Evolutionary conservation across 2,113 vertebrate genomes (phyloP).

Genomic region (Cygnus buccinator): DNA sequence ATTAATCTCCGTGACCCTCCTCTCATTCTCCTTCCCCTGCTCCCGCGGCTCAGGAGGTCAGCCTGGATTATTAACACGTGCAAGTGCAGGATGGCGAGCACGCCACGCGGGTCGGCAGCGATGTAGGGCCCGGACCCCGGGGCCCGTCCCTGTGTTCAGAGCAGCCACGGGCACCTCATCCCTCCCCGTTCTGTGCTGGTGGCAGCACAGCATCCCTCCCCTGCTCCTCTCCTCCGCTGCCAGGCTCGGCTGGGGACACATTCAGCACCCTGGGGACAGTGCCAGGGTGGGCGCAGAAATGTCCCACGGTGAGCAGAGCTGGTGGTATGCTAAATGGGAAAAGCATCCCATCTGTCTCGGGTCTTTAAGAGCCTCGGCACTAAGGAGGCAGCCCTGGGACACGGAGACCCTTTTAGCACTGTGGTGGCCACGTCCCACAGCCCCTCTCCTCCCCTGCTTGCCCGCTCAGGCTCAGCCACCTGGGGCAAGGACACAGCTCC

Average conservation of each 20-base stretch:
- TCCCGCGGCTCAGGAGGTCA: conserved; percentile 25
- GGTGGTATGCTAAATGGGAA: background rate
- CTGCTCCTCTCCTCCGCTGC: background rate
- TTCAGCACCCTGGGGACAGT: background rate
- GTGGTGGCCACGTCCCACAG: background rate
- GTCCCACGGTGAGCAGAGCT: background rate
- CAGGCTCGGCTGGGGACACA: background rate
- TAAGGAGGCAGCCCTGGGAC: background rate
- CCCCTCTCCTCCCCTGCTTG: background rate
- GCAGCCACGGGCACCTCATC: background rate
- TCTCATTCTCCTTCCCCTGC: conserved; percentile 23
- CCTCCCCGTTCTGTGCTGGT: background rate
- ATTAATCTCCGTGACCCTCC: conserved; percentile 59
- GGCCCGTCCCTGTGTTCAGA: fast-evolving
- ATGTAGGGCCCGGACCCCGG: background rate
- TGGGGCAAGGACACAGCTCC: fast-evolving
- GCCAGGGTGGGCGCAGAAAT: background rate
- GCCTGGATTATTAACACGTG: conserved; percentile 3
- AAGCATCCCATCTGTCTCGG: background rate
- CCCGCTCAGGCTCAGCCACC: fast-evolving
- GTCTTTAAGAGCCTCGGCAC: background rate
- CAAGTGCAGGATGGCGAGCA: background rate
- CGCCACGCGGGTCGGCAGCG: fast-evolving
- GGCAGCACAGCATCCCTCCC: background rate
- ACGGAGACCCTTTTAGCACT: background rate